Evolutionary conservation across 2,797 vertebrate genomes (phyloP).

Genomic region (Darevskia mixta): DNA sequence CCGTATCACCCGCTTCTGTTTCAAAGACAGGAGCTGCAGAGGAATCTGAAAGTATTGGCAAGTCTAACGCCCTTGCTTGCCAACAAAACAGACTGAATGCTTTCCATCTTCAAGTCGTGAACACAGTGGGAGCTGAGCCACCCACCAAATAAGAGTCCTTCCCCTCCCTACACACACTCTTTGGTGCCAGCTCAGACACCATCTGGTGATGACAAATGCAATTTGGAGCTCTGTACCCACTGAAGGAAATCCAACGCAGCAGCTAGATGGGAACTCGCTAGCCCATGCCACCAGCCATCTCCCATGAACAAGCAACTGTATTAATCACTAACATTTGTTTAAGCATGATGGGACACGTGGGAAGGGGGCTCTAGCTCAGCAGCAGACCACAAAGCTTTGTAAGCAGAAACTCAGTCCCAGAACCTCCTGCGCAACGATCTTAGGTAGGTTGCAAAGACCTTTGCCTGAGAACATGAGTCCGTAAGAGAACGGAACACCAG

Average conservation of each 20-base stretch:
- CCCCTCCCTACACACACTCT: background rate
- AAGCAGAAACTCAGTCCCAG: background rate
- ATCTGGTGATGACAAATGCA: background rate
- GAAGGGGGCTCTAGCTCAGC: background rate
- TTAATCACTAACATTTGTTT: background rate
- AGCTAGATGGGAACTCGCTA: background rate
- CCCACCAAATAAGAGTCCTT: rapidly evolving
- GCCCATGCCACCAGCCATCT: background rate
- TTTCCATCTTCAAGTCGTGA: background rate
- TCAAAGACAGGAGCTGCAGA: background rate
- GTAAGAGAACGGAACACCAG: background rate
- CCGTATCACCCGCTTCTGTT: background rate
- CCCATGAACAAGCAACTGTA: background rate
- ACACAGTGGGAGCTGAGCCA: background rate
- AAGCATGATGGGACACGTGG: background rate
- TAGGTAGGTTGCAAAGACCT: background rate
- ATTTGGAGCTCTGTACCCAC: background rate
- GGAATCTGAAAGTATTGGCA: background rate
- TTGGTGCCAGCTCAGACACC: background rate
- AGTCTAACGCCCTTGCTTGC: background rate
- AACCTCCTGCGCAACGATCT: background rate
- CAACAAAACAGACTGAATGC: background rate
- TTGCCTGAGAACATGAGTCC: background rate
- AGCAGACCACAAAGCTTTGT: background rate
- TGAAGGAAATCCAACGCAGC: background rate